A percentile compares a stretch with the other conserved stretches of the same genome.
These are phyloP conservation scores for Rachycentron canadum DNA, from an alignment of 2,797 vertebrate genomes.

Conservation along the genomic window DNA sequence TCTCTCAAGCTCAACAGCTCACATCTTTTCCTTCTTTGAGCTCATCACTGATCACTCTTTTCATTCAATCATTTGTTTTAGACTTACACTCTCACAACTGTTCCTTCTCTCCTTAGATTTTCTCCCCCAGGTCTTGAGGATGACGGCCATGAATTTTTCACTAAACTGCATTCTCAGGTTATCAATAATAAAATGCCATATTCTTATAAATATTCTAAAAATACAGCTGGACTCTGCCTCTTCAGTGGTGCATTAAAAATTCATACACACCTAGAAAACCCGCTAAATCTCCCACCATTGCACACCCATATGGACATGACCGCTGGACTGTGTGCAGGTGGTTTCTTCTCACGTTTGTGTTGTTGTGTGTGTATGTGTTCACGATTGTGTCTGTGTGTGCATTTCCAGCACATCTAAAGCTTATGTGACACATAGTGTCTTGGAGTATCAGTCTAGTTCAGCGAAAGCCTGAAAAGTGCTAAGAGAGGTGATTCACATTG, in stretches of 20 bases:
- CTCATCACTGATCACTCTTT: slow-evolving; percentile 44
- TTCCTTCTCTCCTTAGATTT: slow-evolving; percentile 67
- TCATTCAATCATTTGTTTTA: slow-evolving; percentile 35
- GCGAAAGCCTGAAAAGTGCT: slow-evolving; percentile 41
- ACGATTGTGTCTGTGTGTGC: not conserved
- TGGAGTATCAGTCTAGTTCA: slow-evolving; percentile 32
- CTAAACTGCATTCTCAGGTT: slow-evolving; percentile 84
- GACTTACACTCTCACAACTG: slow-evolving; percentile 40
- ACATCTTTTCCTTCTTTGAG: slow-evolving; percentile 8
- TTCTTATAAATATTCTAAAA: slow-evolving; percentile 88
- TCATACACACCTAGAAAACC: slow-evolving; percentile 76
- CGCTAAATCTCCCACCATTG: slow-evolving; percentile 60
- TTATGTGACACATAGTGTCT: slow-evolving; percentile 21
- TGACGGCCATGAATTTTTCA: slow-evolving; percentile 84
- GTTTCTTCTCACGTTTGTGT: slow-evolving; percentile 52
- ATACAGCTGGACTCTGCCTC: slow-evolving; percentile 80
- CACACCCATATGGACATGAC: slow-evolving; percentile 46
- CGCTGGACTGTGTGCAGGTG: slow-evolving; percentile 41
- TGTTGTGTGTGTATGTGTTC: slow-evolving; percentile 20
- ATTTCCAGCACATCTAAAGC: slow-evolving; percentile 18
- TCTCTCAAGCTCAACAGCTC: not conserved
- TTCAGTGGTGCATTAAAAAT: slow-evolving; percentile 78
- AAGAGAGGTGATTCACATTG: slow-evolving; percentile 57
- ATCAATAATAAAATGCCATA: slow-evolving; percentile 88
- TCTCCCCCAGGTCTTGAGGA: slow-evolving; percentile 70